These are phyloP conservation scores for Ptilorrhoa leucosticta DNA, from an alignment of 2,113 vertebrate species.

Conservation along the genomic window DNA sequence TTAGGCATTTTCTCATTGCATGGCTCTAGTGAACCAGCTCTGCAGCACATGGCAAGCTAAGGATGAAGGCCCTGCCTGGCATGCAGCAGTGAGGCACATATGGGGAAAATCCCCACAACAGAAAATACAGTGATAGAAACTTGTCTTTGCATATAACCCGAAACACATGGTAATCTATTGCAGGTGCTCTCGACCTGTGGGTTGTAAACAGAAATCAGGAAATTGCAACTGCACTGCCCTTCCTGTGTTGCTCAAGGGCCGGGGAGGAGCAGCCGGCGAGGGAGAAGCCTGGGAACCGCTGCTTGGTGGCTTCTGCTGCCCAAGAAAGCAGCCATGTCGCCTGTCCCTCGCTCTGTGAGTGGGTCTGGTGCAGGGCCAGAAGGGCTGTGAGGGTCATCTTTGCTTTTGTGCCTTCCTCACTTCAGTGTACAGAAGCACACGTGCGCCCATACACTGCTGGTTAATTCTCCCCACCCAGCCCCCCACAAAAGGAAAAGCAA, in stretches of 20 bases:
- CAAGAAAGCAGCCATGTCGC: fast-evolving
- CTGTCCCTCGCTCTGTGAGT: fast-evolving
- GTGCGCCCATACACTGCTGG: fast-evolving
- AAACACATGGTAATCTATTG: background rate
- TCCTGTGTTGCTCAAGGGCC: constrained; percentile 2
- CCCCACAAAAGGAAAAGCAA: fast-evolving
- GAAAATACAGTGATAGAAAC: background rate
- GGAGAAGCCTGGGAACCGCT: background rate
- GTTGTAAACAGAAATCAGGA: constrained; percentile 38
- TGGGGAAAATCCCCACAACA: background rate
- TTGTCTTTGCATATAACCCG: background rate
- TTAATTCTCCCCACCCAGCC: background rate
- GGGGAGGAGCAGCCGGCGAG: background rate
- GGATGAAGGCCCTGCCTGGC: background rate
- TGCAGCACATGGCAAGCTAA: background rate
- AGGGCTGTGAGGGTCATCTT: background rate
- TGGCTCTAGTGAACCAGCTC: background rate
- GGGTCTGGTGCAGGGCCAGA: background rate
- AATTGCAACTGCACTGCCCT: background rate
- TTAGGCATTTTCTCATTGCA: background rate
- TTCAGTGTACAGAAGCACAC: background rate
- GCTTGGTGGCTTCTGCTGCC: background rate
- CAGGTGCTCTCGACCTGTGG: background rate
- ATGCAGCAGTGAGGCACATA: background rate
- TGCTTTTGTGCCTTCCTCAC: background rate